Evolutionary conservation across 2,113 vertebrate species (phyloP).

Genomic region (Todiramphus saurophagus): DNA sequence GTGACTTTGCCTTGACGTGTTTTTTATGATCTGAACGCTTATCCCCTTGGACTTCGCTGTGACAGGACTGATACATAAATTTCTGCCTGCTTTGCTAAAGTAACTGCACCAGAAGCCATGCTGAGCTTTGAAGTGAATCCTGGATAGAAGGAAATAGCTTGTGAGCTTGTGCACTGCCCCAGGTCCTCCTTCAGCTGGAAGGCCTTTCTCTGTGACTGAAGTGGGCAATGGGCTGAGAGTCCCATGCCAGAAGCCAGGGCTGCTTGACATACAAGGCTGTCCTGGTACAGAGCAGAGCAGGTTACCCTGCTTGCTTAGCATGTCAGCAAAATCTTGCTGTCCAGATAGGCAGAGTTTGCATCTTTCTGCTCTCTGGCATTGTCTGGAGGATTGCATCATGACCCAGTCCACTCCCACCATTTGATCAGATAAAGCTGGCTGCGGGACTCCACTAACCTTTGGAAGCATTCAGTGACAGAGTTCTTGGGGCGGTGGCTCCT

Average conservation of each 20-base stretch:
- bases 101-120: neutral
- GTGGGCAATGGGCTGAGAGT: neutral
- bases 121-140: neutral
- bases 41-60: neutral
- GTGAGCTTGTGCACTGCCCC: neutral
- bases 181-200: neutral
- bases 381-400: neutral
- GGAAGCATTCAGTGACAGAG: neutral
- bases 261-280: neutral
- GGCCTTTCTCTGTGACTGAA: neutral
- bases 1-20: neutral
- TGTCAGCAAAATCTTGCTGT: neutral
- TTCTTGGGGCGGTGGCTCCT: neutral
- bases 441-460: neutral
- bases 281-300: neutral
- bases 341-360: neutral
- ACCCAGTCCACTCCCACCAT: neutral
- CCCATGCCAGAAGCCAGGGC: accelerated
- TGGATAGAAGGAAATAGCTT: neutral
- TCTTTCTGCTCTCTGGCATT: neutral
- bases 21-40: neutral
- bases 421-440: neutral
- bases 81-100: neutral
- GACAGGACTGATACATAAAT: neutral
- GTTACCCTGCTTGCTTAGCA: neutral